phyloP scores from a whole-genome alignment of 2,888 invertebrate species.

The Drosophila limbata region DNA sequence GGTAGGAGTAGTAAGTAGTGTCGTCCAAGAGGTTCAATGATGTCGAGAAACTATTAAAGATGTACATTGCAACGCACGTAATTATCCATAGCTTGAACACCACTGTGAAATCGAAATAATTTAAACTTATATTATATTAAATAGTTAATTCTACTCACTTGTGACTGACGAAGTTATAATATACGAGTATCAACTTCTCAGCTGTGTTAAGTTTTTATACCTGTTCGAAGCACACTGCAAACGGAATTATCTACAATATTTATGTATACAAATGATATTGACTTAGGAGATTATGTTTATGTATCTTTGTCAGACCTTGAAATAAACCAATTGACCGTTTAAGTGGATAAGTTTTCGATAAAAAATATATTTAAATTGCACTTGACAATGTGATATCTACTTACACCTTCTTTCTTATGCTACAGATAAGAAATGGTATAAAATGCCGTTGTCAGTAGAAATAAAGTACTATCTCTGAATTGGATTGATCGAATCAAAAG shows the following conservation, averaged over 20 bases:
- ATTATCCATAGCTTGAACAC: neutral
- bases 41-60: neutral
- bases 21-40: neutral
- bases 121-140: neutral
- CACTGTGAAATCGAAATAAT: constrained; percentile 35
- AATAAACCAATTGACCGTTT: constrained; percentile 14
- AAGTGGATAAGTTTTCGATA: constrained; percentile 18
- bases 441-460: constrained; percentile 29
- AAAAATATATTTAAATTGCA: constrained; percentile 30
- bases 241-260: neutral
- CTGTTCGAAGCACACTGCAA: neutral
- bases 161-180: constrained; percentile 4
- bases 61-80: constrained; percentile 2
- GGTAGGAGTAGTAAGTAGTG: constrained; percentile 10
- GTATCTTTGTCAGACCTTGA: neutral
- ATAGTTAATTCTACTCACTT: constrained; percentile 33
- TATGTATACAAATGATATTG: constrained; percentile 2
- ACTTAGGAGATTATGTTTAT: neutral
- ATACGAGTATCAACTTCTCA: neutral
- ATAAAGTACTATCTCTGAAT: constrained; percentile 14
- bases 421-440: constrained; percentile 33
- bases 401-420: constrained; percentile 2
- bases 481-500: constrained; percentile 25
- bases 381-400: constrained; percentile 18
- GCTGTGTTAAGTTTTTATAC: constrained; percentile 27